Conservation (phyloP, 2,113 vertebrate species). For the Antidorcas marsupialis region DNA sequence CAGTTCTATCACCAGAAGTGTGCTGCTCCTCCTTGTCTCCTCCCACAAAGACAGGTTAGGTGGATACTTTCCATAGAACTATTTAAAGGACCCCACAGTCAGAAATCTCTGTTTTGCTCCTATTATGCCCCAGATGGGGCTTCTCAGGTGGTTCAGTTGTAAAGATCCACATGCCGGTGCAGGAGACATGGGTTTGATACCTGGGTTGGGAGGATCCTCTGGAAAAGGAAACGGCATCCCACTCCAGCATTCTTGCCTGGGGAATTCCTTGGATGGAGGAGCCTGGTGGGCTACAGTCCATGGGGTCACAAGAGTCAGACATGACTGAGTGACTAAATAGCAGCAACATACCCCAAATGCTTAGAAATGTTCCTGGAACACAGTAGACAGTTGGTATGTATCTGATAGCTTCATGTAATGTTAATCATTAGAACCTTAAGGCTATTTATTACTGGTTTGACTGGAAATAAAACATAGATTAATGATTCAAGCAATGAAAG, state of each 20-base stretch:
- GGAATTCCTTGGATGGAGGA: not conserved
- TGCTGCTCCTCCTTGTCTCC: not conserved
- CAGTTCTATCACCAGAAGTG: not conserved
- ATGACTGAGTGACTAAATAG: not conserved
- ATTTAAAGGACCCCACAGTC: not conserved
- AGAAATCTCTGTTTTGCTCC: not conserved
- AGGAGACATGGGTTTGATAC: not conserved
- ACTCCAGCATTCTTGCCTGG: not conserved
- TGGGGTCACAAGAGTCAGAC: not conserved
- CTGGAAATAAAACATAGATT: not conserved
- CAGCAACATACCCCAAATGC: not conserved
- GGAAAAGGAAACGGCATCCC: not conserved
- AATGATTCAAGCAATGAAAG: not conserved
- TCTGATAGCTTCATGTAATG: not conserved
- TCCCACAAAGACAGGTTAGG: not conserved
- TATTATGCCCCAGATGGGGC: not conserved
- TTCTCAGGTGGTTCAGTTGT: not conserved
- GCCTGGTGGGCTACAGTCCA: not conserved
- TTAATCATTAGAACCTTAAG: not conserved
- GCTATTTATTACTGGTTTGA: not conserved
- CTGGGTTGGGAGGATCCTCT: not conserved
- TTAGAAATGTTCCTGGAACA: not conserved
- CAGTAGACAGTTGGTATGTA: not conserved
- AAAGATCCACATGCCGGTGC: not conserved
- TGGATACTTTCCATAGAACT: not conserved